A percentile compares a stretch with the other conserved stretches of the same genome.
Evolutionary conservation across 2,888 invertebrate genomes (phyloP).

Genomic region (Drosophila hamatofila): DNA sequence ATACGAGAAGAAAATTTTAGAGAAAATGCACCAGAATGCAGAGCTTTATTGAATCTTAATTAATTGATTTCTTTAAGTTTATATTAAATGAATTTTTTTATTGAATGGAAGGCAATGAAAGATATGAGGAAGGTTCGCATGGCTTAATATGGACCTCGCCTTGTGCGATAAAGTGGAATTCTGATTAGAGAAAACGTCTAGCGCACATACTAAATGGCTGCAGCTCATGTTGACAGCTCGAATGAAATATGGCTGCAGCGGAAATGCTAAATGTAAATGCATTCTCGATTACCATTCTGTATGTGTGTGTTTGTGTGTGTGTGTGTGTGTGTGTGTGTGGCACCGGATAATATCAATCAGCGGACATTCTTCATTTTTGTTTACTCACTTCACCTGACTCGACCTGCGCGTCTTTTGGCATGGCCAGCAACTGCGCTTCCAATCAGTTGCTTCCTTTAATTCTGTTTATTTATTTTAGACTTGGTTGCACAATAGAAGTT

Average conservation of each 20-base stretch:
- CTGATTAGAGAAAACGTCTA: slow-evolving; percentile 13
- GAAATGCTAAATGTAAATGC: slow-evolving; percentile 71
- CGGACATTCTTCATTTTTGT: slow-evolving; percentile 78
- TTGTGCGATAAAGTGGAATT: slow-evolving; percentile 4
- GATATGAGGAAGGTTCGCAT: not conserved
- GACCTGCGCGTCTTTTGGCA: slow-evolving; percentile 21
- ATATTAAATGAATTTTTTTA: not conserved
- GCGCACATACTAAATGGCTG: slow-evolving; percentile 23
- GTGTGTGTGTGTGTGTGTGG: slow-evolving; percentile 6
- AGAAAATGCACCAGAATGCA: not conserved
- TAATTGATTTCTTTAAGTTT: not conserved
- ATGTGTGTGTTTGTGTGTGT: slow-evolving; percentile 10
- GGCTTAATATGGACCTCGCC: not conserved
- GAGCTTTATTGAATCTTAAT: not conserved
- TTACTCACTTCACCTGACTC: slow-evolving; percentile 65
- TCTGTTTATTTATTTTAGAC: slow-evolving; percentile 50
- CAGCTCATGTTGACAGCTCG: slow-evolving; percentile 43
- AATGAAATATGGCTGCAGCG: slow-evolving; percentile 75
- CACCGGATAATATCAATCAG: slow-evolving; percentile 80
- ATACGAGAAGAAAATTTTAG: not conserved
- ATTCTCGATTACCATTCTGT: slow-evolving; percentile 52
- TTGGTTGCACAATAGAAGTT: slow-evolving; percentile 47
- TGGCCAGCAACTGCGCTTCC: slow-evolving; percentile 13
- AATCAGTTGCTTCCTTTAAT: not conserved
- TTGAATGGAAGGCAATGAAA: not conserved